Conservation (phyloP, 1,140 invertebrate genomes). For the Platyscapa corneri region DNA sequence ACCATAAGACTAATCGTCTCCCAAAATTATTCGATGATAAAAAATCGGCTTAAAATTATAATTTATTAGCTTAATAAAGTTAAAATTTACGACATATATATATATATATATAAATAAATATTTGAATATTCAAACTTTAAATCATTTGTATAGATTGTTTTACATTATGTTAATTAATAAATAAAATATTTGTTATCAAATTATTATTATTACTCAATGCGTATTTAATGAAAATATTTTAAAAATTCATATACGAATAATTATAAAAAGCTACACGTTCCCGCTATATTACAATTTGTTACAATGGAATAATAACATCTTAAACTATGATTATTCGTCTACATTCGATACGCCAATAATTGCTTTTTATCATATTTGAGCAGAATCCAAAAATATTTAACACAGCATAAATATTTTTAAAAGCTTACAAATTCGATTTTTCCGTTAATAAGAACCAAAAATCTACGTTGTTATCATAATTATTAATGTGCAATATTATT, state of each 20-base stretch:
- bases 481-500: neutral
- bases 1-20: too few species aligned
- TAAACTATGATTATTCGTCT: conserved; percentile 27
- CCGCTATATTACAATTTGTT: neutral
- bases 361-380: conserved; percentile 2
- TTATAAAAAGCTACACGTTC: neutral
- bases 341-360: conserved; percentile 7
- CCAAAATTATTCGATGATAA: too few species aligned
- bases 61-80: neutral
- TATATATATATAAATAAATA: neutral
- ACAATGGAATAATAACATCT: neutral
- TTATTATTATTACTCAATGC: too few species aligned
- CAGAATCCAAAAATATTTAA: conserved; percentile 5
- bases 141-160: neutral
- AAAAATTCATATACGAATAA: too few species aligned
- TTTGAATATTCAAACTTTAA: neutral
- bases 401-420: conserved; percentile 5
- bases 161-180: too few species aligned
- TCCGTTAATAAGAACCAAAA: neutral
- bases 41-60: too few species aligned
- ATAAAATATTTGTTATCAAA: too few species aligned
- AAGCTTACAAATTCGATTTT: neutral
- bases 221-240: neutral
- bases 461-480: too few species aligned
- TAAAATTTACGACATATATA: neutral